A percentile compares a stretch with the other conserved stretches of the same genome.
These are phyloP conservation scores for Spodoptera exigua DNA, from an alignment of 2,888 invertebrate species.

Conservation along the genomic window DNA sequence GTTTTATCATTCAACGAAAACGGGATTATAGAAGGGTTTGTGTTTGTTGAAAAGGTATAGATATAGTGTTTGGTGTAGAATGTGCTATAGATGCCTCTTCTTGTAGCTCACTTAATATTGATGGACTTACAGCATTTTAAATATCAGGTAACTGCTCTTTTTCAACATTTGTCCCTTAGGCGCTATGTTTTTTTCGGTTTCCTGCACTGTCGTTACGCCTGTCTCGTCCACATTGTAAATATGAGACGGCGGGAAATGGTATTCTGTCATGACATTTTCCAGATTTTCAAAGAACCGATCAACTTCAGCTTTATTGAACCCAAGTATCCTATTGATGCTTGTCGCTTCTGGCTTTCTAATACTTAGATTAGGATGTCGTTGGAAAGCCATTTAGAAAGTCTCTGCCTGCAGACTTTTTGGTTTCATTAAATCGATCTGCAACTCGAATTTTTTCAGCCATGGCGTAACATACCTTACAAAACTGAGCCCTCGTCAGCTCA, in stretches of 20 bases:
- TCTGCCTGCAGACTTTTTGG: slow-evolving; percentile 23
- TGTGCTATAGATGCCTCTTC: too few relatives aligned
- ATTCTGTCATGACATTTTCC: slow-evolving; percentile 13
- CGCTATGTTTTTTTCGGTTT: slow-evolving; percentile 12
- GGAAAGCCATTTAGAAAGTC: slow-evolving; percentile 47
- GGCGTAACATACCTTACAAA: slow-evolving; percentile 49
- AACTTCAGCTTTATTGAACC: slow-evolving; percentile 41
- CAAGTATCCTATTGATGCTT: slow-evolving; percentile 40
- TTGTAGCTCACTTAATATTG: slow-evolving; percentile 18
- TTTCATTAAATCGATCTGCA: slow-evolving; percentile 47
- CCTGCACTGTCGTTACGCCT: slow-evolving; percentile 9
- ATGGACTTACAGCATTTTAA: slow-evolving; percentile 17
- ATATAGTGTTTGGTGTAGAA: too few relatives aligned
- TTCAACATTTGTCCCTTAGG: slow-evolving; percentile 9
- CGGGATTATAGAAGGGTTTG: slow-evolving; percentile 9
- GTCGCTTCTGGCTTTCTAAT: slow-evolving; percentile 51
- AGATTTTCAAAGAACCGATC: slow-evolving; percentile 43
- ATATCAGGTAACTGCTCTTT: slow-evolving; percentile 16
- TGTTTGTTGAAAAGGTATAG: too few relatives aligned
- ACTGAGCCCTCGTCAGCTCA: slow-evolving; percentile 47
- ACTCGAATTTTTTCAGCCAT: slow-evolving; percentile 46
- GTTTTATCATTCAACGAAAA: slow-evolving; percentile 9
- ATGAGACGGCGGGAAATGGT: slow-evolving; percentile 5
- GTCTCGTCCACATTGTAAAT: slow-evolving; percentile 13
- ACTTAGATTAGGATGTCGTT: slow-evolving; percentile 51